Base-by-base conservation (phyloP, 2,113 vertebrate genomes). In the Neomonachus schauinslandi region DNA sequence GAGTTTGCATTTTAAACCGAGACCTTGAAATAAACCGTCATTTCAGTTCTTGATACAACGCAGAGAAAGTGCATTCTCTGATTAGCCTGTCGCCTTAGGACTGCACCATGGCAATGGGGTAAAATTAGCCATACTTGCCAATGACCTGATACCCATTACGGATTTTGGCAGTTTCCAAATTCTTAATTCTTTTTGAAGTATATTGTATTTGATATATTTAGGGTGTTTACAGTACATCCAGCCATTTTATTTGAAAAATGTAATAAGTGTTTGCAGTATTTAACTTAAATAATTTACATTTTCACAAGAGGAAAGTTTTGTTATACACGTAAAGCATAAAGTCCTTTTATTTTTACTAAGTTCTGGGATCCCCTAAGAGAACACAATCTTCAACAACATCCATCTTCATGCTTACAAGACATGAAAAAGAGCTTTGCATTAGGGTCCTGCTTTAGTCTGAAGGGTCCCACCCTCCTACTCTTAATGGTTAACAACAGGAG, bases 1-100 rank as follows among this genome's bases (percentile, higher is more conserved):
- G 96, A 97, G 94, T 94, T 55, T 97, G 86, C 86, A 92, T 96
- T 91, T 83, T 74, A 97, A 98, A 97, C 91, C 74, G 83, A 93
- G 96, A 97, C 97, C 94, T 89, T 93, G 96, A 98, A 97, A 97
- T 96, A 97, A 97, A 97, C 84, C 95, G 97, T 91, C 91, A 39
- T 93, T 95, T 95, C 72, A 79, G 95, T 69, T 92, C 89, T 95
- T 82, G 71, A 79, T 74, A 94, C 53, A 91, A 51, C 61, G 0
- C 79, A 97, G 39, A 86, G 86, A 95, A 95, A 89, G 92, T 74
- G 13, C 74, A 77, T 93, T 95, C 49, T 81, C 86, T 89, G 82
- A 95, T 97, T 61, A 97, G 39, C 42, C 82, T 89, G 42, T 69
- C 1, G 5, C 31, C 94, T 76, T 55, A 14, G 24, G 71, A 36